These are phyloP conservation scores for Simalia tracyae DNA, from an alignment of 2,797 vertebrate species.

Conservation along the genomic window DNA sequence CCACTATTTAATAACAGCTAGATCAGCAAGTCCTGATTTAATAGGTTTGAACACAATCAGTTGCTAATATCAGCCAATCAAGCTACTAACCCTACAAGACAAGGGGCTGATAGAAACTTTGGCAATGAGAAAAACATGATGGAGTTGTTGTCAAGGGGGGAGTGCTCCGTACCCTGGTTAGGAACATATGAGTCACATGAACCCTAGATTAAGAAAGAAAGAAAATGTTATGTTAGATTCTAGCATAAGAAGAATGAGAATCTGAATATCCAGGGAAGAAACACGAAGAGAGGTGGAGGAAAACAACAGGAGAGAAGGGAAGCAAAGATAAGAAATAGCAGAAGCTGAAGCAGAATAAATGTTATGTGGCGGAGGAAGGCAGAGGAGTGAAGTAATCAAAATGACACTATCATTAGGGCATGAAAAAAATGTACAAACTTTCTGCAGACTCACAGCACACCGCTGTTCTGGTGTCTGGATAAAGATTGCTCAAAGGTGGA, in stretches of 20 bases:
- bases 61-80: not conserved
- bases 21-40: not conserved
- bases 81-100: not conserved
- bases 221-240: not conserved
- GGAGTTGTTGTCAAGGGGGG: not conserved
- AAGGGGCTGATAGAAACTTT: not conserved
- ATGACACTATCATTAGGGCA: not conserved
- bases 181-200: not conserved
- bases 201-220: not conserved
- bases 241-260: not conserved
- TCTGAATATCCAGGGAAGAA: not conserved
- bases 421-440: not conserved
- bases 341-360: not conserved
- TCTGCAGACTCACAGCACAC: not conserved
- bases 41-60: not conserved
- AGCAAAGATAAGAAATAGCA: not conserved
- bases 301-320: not conserved
- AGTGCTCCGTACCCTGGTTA: not conserved
- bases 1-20: not conserved
- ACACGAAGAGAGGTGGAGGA: not conserved
- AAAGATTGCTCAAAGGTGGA: not conserved
- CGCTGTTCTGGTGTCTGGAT: not conserved
- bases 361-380: not conserved
- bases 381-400: slow-evolving; percentile 5
- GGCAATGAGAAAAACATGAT: not conserved